Evolutionary conservation across 2,113 vertebrate genomes (phyloP).

Genomic region (Parus major): DNA sequence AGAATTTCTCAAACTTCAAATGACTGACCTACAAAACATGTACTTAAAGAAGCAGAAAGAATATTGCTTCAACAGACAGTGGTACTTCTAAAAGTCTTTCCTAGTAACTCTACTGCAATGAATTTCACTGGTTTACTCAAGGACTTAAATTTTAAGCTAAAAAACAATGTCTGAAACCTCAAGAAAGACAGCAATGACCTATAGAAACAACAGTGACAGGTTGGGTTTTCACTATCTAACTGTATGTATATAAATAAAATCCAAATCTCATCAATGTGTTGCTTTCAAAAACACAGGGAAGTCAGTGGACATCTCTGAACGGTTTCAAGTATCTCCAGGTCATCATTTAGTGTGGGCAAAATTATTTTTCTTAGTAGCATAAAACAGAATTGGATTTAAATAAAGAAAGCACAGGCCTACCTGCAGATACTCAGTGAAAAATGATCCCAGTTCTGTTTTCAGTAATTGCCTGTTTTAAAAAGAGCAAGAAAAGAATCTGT

Average conservation of each 20-base stretch:
- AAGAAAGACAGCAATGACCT: not conserved
- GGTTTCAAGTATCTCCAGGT: not conserved
- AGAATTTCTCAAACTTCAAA: not conserved
- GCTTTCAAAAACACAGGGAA: not conserved
- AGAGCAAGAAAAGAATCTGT: not conserved
- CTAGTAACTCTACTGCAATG: not conserved
- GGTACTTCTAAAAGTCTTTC: not conserved
- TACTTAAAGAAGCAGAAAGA: not conserved
- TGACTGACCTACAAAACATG: not conserved
- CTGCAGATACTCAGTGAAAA: conserved; percentile 96
- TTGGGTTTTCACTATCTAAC: not conserved
- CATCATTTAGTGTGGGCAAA: not conserved
- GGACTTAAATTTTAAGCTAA: not conserved
- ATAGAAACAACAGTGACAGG: not conserved
- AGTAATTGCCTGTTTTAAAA: conserved; percentile 84
- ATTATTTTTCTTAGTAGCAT: not conserved
- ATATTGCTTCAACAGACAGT: not conserved
- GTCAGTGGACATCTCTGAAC: not conserved
- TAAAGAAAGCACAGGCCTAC: conserved; percentile 61
- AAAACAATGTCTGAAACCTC: not conserved
- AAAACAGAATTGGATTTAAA: not conserved
- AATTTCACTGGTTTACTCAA: not conserved
- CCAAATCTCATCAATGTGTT: not conserved
- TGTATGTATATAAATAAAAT: not conserved
- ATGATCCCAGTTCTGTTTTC: conserved; percentile 96